A percentile compares a stretch with the other conserved stretches of the same genome.
Conservation (phyloP, 2,888 invertebrate species). For the Brassicogethes aeneus region DNA sequence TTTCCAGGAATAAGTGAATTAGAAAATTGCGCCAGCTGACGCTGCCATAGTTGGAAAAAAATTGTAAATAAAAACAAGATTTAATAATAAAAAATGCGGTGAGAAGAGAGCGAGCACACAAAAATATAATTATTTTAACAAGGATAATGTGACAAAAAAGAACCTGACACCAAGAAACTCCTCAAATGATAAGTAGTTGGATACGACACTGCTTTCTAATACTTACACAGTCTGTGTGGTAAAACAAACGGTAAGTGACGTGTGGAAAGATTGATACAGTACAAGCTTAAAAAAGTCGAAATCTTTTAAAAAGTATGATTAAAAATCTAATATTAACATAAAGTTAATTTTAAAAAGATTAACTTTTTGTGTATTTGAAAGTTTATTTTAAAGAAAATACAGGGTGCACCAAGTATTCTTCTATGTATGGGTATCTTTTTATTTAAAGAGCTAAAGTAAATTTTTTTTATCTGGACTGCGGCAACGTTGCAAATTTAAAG, state of each 20-base stretch:
- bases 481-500: too few species aligned
- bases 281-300: constrained; percentile 22
- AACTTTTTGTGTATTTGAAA: too few species aligned
- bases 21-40: constrained; percentile 24
- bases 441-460: too few species aligned
- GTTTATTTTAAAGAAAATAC: too few species aligned
- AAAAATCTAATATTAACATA: too few species aligned
- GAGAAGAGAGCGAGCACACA: constrained; percentile 25
- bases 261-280: constrained; percentile 22
- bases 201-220: constrained; percentile 23
- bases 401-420: too few species aligned
- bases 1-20: constrained; percentile 21
- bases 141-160: constrained; percentile 21
- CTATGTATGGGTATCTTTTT: too few species aligned
- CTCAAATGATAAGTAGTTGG: constrained; percentile 24
- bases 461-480: too few species aligned
- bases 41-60: constrained; percentile 20
- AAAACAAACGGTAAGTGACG: constrained; percentile 20
- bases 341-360: too few species aligned
- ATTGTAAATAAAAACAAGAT: constrained; percentile 25
- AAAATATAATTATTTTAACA: constrained; percentile 26
- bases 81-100: constrained; percentile 19
- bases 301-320: too few species aligned
- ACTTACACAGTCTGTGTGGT: constrained; percentile 24
- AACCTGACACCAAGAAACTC: too few species aligned